A percentile compares a stretch with the other conserved stretches of the same genome.
phyloP scores from a whole-genome alignment of 2,797 vertebrate genomes.

The Coluber constrictor region DNA sequence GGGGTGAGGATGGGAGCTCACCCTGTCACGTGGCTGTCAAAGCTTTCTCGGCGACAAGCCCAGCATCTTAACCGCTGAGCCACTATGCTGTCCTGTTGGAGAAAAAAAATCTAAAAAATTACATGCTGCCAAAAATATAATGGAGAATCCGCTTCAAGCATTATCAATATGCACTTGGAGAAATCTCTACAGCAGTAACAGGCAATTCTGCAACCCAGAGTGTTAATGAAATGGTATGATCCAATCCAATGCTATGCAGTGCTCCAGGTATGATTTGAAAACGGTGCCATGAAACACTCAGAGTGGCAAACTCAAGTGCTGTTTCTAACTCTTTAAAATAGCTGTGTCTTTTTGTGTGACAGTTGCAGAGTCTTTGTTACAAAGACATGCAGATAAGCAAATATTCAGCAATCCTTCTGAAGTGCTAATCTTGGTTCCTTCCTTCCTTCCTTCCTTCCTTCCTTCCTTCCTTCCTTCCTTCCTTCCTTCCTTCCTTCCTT shows the following conservation, averaged over 20 bases:
- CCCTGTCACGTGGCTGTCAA: background rate
- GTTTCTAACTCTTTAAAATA: background rate
- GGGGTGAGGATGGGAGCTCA: too few species aligned
- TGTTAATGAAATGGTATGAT: background rate
- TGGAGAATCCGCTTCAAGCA: background rate
- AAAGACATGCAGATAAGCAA: background rate
- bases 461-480: too few species aligned
- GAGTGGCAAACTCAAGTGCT: background rate
- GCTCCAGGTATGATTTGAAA: background rate
- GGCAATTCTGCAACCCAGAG: background rate
- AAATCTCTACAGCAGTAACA: background rate
- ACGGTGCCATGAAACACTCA: background rate
- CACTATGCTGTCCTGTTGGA: background rate
- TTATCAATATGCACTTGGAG: background rate
- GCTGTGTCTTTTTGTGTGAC: background rate
- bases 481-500: background rate
- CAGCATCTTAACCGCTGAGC: background rate
- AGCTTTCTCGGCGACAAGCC: background rate
- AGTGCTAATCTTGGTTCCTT: background rate
- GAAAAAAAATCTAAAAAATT: background rate
- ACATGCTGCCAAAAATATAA: background rate
- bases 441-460: too few species aligned
- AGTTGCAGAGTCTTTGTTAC: background rate
- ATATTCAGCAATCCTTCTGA: background rate
- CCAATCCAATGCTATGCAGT: background rate